Evolutionary conservation across 2,113 vertebrate genomes (phyloP).

Genomic region (Platysternon megacephalum): DNA sequence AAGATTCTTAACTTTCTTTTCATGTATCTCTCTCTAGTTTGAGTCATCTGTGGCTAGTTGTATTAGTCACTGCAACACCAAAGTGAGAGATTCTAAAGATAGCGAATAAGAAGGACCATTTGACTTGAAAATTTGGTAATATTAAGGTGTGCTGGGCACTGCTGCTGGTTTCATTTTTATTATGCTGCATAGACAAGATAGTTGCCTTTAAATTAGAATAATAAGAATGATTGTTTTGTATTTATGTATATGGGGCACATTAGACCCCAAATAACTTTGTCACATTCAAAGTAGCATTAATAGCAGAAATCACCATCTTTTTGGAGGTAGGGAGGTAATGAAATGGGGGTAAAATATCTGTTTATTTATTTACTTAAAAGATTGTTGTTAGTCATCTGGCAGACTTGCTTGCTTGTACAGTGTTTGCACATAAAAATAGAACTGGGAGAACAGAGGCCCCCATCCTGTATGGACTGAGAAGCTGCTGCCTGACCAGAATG

Average conservation of each 20-base stretch:
- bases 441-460: too few relatives aligned
- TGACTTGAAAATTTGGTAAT: neutral
- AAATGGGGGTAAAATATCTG: neutral
- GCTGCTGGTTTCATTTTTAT: neutral
- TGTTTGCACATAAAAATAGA: too few relatives aligned
- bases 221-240: neutral
- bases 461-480: too few relatives aligned
- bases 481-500: too few relatives aligned
- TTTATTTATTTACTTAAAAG: too few relatives aligned
- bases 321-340: neutral
- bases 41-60: neutral
- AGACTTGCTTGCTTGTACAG: too few relatives aligned
- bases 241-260: neutral
- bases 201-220: neutral
- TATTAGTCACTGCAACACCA: neutral
- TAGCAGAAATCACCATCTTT: accelerated
- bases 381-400: too few relatives aligned
- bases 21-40: neutral
- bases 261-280: accelerated
- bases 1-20: neutral
- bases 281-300: neutral
- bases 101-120: neutral
- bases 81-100: neutral
- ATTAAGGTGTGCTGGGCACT: neutral
- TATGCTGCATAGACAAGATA: accelerated